phyloP scores from a whole-genome alignment of 2,797 vertebrate species.

The Choloepus didactylus region DNA sequence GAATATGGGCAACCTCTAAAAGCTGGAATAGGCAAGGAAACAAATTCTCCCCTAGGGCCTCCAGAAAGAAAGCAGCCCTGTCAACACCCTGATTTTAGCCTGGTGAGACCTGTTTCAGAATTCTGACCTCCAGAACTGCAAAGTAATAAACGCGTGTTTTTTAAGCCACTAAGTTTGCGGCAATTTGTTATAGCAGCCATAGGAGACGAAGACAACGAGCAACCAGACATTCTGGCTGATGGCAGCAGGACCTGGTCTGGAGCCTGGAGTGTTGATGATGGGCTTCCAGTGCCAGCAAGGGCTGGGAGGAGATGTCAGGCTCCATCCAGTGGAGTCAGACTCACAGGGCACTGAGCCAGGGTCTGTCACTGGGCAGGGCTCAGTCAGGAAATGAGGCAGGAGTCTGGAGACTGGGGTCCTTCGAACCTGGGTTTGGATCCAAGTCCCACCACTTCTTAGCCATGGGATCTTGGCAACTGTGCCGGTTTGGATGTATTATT shows the following conservation, averaged over 20 bases:
- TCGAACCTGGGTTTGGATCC: neutral
- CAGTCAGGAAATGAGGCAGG: neutral
- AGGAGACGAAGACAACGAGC: neutral
- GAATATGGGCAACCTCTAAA: neutral
- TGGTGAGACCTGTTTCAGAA: neutral
- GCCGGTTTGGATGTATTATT: no score
- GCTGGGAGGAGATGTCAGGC: neutral
- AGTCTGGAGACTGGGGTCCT: neutral
- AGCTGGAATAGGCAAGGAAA: neutral
- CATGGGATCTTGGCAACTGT: neutral
- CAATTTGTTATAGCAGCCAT: neutral
- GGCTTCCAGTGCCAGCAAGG: neutral
- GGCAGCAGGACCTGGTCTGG: neutral
- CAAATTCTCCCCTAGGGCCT: neutral
- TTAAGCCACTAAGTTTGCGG: no score
- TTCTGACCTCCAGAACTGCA: neutral
- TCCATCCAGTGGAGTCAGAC: no score
- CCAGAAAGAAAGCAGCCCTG: neutral
- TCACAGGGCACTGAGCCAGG: no score
- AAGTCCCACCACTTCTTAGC: neutral
- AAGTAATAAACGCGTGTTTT: neutral
- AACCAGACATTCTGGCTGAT: neutral
- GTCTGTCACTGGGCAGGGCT: neutral
- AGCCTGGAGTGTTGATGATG: neutral
- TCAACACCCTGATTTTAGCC: neutral